These are phyloP conservation scores for Amphiprion ocellaris DNA, from an alignment of 2,113 vertebrate genomes.

Conservation along the genomic window DNA sequence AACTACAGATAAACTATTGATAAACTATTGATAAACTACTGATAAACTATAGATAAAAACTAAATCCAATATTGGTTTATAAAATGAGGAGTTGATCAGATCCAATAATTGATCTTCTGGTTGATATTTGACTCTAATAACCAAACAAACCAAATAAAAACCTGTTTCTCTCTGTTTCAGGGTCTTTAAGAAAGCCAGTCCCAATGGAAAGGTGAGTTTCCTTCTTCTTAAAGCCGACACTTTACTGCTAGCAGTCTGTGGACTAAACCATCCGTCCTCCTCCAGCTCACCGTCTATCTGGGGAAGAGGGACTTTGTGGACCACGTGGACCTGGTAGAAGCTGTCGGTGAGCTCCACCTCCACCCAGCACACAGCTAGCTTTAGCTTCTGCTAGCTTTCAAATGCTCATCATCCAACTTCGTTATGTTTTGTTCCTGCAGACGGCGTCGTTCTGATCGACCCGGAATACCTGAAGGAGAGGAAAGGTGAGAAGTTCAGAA, in stretches of 20 bases:
- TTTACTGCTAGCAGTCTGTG: too few relatives aligned
- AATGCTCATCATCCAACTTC: not conserved
- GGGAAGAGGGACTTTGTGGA: constrained; percentile 88
- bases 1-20: too few relatives aligned
- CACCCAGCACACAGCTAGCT: too few relatives aligned
- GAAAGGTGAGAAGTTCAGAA: constrained; percentile 86
- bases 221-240: not conserved
- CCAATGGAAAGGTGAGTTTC: constrained; percentile 87
- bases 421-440: constrained; percentile 75
- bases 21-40: too few relatives aligned
- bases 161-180: constrained; percentile 74
- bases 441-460: constrained; percentile 95
- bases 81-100: too few relatives aligned
- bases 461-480: constrained; percentile 97
- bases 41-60: too few relatives aligned
- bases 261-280: constrained; percentile 1
- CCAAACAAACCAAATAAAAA: not conserved
- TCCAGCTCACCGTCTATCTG: constrained; percentile 86
- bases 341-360: constrained; percentile 78
- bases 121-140: too few relatives aligned
- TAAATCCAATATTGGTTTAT: too few relatives aligned
- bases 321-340: constrained; percentile 86
- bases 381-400: too few relatives aligned
- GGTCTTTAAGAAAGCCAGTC: constrained; percentile 94
- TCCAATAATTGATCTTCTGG: too few relatives aligned